Conservation (phyloP, 2,888 invertebrate genomes). For the Chironomus tentans region DNA sequence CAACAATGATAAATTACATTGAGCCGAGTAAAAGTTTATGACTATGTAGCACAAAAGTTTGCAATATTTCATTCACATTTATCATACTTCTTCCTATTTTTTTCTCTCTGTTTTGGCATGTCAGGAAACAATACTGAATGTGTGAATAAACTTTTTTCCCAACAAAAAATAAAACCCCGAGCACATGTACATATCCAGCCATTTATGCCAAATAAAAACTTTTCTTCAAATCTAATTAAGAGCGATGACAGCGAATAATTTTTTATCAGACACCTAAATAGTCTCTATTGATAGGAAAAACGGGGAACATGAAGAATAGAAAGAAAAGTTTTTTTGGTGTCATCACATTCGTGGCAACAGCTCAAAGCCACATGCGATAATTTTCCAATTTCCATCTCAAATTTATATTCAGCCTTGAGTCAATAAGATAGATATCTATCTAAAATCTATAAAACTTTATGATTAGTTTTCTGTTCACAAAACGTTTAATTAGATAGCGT, state of each 20-base stretch:
- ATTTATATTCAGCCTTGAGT: neutral
- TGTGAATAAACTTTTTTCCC: neutral
- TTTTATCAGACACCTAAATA: neutral
- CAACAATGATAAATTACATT: too few species aligned
- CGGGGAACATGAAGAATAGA: neutral
- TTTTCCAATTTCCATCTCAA: conserved; percentile 10
- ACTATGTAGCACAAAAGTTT: too few species aligned
- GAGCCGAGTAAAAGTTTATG: too few species aligned
- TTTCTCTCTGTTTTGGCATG: too few species aligned
- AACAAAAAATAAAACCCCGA: too few species aligned
- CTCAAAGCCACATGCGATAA: conserved; percentile 7
- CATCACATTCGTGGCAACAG: neutral
- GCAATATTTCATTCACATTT: too few species aligned
- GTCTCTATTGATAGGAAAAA: neutral
- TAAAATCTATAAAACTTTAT: conserved; percentile 24
- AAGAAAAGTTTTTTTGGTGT: neutral
- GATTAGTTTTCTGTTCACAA: conserved; percentile 16
- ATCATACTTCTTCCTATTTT: too few species aligned
- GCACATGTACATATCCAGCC: neutral
- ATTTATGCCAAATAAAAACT: neutral
- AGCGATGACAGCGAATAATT: conserved; percentile 13
- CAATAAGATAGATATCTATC: neutral
- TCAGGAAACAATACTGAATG: neutral
- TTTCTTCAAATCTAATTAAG: conserved; percentile 15
- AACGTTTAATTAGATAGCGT: conserved; percentile 21